These are phyloP conservation scores for Ataeniobius toweri DNA, from an alignment of 2,797 vertebrate species.

Conservation along the genomic window DNA sequence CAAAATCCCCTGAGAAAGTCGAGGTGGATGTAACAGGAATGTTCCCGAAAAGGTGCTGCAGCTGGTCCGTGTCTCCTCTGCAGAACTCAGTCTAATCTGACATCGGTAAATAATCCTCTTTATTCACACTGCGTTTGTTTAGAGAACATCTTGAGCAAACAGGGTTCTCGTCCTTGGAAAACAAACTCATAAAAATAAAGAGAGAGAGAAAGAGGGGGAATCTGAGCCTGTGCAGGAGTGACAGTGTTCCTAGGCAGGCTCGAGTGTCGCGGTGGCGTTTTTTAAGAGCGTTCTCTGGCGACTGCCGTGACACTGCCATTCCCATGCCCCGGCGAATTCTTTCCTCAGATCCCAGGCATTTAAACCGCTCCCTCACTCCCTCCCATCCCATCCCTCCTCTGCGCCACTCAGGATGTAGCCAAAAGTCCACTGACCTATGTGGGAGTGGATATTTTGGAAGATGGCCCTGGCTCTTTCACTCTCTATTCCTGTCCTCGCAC, in stretches of 20 bases:
- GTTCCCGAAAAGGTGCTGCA: conserved; percentile 15
- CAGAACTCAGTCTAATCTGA: conserved; percentile 35
- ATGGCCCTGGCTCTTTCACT: conserved; percentile 75
- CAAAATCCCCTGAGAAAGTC: conserved; percentile 14
- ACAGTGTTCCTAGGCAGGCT: conserved; percentile 58
- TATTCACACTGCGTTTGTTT: conserved; percentile 66
- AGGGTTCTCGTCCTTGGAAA: conserved; percentile 53
- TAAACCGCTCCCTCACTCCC: conserved; percentile 83
- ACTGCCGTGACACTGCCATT: conserved; percentile 89
- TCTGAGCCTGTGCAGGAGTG: conserved; percentile 63
- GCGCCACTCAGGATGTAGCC: conserved; percentile 91
- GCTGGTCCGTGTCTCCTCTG: conserved; percentile 33
- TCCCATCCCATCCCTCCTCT: conserved; percentile 78
- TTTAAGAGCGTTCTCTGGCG: conserved; percentile 90
- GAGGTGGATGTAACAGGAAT: conserved; percentile 14
- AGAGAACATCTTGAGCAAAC: conserved; percentile 67
- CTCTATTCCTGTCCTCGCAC: conserved; percentile 83
- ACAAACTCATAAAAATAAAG: conserved; percentile 62
- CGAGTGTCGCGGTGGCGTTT: conserved; percentile 81
- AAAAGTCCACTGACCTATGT: conserved; percentile 92
- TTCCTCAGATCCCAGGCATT: conserved; percentile 83
- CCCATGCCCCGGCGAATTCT: conserved; percentile 96
- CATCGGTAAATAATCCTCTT: conserved; percentile 54
- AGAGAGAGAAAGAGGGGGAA: conserved; percentile 9
- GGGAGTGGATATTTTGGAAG: conserved; percentile 87